Evolutionary conservation across 2,888 invertebrate species (phyloP).

Genomic region (Aphidoletes aphidimyza): DNA sequence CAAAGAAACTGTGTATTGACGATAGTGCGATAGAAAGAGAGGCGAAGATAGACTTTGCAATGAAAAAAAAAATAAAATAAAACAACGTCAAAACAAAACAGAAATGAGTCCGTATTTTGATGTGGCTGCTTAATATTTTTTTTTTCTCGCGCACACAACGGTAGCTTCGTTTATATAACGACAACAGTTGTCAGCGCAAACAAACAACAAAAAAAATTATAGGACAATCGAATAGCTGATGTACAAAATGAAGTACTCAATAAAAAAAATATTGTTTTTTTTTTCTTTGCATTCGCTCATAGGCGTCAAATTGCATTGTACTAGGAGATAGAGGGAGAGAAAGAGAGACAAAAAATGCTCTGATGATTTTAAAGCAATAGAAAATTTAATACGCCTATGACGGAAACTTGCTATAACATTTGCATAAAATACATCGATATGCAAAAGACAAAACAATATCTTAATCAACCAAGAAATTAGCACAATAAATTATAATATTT

Average conservation of each 20-base stretch:
- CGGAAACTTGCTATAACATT: no score
- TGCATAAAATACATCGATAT: no score
- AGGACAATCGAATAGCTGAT: not conserved
- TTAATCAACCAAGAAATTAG: not conserved
- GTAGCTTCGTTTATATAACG: constrained; percentile 5
- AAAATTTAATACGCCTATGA: no score
- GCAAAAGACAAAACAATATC: not conserved
- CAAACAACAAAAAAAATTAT: not conserved
- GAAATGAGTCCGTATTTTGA: not conserved
- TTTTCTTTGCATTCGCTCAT: no score
- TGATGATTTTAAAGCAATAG: no score
- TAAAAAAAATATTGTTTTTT: not conserved
- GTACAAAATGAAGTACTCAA: not conserved
- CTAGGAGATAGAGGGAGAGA: no score
- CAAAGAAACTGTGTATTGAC: not conserved
- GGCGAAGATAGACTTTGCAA: not conserved
- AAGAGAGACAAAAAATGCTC: no score
- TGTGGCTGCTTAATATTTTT: not conserved
- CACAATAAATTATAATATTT: not conserved
- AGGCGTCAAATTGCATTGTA: no score
- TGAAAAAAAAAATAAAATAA: not conserved
- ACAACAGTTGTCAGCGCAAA: not conserved
- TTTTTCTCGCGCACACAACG: not conserved
- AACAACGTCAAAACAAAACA: not conserved
- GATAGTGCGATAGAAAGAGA: not conserved